Base-by-base conservation (phyloP, 2,113 vertebrate species). In the Eurypyga helias region DNA sequence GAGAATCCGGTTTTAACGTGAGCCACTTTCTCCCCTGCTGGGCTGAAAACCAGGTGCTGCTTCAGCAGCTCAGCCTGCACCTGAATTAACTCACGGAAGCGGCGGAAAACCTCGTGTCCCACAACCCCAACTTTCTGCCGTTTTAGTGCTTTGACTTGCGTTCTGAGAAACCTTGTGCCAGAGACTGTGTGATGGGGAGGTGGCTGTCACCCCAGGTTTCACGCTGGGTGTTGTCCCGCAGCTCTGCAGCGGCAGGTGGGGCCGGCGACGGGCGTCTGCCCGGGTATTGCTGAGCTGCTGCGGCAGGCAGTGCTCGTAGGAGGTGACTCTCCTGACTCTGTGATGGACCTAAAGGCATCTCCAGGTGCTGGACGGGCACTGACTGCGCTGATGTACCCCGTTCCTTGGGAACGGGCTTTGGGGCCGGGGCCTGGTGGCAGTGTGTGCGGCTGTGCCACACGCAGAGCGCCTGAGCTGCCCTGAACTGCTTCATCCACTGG, bases 241-340 rank as follows among this genome's bases (percentile, higher is more conserved):
- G 79, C 45, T 41, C n/a, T 13, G 31, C 26, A 11, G 69, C 3
- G 61, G 46, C 77, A 10, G 11, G 19, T 25, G 33, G 61, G 46
- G 23, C 51, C 3, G 6, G 0, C 2, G 1, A 2, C 3, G 18
- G 31, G 19, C 3, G 1, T 7, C 87, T 82, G 75, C 38, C 70
- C 8, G 0, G 4, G 7, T 5, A 3, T 11, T 31, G 51, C 7
- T 15, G 55, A 26, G 61, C 0, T 66, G 72, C 23, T 49, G 43
- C 45, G 69, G 46, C 17, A 54, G 33, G 7, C 29, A 17, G 79
- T 41, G 31, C 70, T 7, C 31, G 12, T 26, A 7, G n/a, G 78
- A n/a, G 26, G 52, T 8, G 52, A 7, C 38, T 36, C 12, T 67
- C 25, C 57, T 78, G 21, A 21, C 70, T 46, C 33, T 41, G 33